Percentiles rank a stretch among this genome's conserved stretches.
phyloP scores from a whole-genome alignment of 2,797 vertebrate genomes.

The Percopsis omiscomaycus region DNA sequence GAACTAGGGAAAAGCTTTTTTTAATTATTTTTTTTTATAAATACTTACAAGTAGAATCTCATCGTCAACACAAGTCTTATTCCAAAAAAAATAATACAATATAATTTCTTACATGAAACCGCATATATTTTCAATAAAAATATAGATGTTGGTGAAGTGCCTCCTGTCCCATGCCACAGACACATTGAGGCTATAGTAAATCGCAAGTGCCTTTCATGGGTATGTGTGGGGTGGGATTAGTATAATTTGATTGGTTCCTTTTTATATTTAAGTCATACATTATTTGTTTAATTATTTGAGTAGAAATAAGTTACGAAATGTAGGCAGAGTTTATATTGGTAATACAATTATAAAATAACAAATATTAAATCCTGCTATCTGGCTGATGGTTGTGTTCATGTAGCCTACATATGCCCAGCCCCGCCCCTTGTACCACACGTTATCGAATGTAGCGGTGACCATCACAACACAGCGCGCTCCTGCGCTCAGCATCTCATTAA shows the following conservation, averaged over 20 bases:
- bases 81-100: conserved; percentile 48
- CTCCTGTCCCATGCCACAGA: conserved; percentile 1
- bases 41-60: conserved; percentile 40
- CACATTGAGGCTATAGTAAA: background rate
- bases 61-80: conserved; percentile 47
- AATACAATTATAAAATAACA: background rate
- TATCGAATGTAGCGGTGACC: background rate
- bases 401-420: conserved; percentile 3
- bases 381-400: background rate
- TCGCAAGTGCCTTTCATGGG: too few species aligned
- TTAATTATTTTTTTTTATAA: conserved; percentile 36
- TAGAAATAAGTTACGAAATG: background rate
- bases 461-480: conserved; percentile 5
- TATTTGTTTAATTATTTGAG: too few species aligned
- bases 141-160: conserved; percentile 34
- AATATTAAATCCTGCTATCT: background rate
- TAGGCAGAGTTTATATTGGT: background rate
- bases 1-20: conserved; percentile 26
- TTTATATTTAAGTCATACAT: too few species aligned
- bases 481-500: background rate
- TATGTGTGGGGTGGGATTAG: too few species aligned
- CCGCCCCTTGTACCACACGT: conserved; percentile 12
- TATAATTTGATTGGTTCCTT: too few species aligned
- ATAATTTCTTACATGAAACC: conserved; percentile 64
- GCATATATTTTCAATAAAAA: conserved; percentile 72